These are phyloP conservation scores for Trichoplax adhaerens DNA, from an alignment of 37 sponge, comb jelly and placozoan genomes.

Conservation along the genomic window DNA sequence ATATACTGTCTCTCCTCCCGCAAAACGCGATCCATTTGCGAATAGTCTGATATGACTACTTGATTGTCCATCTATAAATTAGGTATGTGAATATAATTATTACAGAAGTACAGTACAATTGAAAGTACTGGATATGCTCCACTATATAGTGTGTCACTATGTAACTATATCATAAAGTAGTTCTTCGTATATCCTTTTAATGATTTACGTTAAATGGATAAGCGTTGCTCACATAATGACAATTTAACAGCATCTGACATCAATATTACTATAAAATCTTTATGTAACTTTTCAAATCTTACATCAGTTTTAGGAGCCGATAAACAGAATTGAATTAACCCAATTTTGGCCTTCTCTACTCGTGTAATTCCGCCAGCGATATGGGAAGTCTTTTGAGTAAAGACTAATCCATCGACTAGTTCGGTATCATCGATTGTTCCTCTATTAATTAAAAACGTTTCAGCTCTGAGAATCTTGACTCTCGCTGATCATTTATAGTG, in stretches of 20 bases:
- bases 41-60: constrained; percentile 93
- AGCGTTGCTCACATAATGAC: neutral
- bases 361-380: constrained; percentile 59
- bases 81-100: neutral
- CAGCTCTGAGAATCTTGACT: neutral
- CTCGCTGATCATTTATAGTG: too few relatives aligned
- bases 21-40: constrained; percentile 96
- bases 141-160: neutral
- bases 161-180: neutral
- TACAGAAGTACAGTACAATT: neutral
- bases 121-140: neutral
- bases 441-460: constrained; percentile 19
- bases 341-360: constrained; percentile 97
- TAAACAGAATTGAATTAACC: constrained; percentile 96
- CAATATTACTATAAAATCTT: neutral
- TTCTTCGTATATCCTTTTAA: neutral
- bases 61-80: constrained; percentile 91
- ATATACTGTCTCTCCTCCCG: constrained; percentile 95
- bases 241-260: neutral
- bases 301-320: constrained; percentile 98
- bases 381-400: constrained; percentile 87
- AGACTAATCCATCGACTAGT: constrained; percentile 93
- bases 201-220: neutral
- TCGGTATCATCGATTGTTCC: constrained; percentile 98
- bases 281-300: constrained; percentile 2